phyloP scores from a whole-genome alignment of 2,888 invertebrate species.

The Branchipolynoe longqiensis region DNA sequence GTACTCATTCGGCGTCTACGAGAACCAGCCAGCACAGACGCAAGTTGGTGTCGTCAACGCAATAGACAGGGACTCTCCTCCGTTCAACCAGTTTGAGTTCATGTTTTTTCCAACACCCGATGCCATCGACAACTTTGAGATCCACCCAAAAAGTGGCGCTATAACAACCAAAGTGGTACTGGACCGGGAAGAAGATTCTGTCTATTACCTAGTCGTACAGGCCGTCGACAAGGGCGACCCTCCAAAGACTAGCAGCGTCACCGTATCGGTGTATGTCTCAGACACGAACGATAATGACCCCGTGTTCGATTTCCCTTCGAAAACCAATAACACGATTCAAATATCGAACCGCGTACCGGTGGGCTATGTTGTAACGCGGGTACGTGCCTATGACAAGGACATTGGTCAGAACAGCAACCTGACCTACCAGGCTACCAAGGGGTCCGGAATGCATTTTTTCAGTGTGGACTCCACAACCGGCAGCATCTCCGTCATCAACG shows the following conservation, averaged over 20 bases:
- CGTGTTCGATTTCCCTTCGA: constrained; percentile 44
- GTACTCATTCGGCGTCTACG: constrained; percentile 61
- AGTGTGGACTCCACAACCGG: constrained; percentile 60
- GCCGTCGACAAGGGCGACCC: constrained; percentile 64
- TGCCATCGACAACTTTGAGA: constrained; percentile 88
- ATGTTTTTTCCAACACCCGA: constrained; percentile 42
- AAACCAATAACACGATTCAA: constrained; percentile 49
- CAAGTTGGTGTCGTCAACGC: constrained; percentile 64
- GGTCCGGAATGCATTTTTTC: constrained; percentile 58
- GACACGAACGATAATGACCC: constrained; percentile 58
- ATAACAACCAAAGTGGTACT: constrained; percentile 88
- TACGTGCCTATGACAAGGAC: constrained; percentile 62
- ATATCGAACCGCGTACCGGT: constrained; percentile 53
- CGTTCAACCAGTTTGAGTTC: constrained; percentile 61
- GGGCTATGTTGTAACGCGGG: constrained; percentile 58
- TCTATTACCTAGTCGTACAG: constrained; percentile 66
- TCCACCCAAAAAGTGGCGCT: constrained; percentile 91
- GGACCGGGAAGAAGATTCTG: constrained; percentile 65
- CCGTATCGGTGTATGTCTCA: constrained; percentile 56
- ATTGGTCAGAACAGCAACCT: constrained; percentile 62
- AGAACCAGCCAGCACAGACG: constrained; percentile 64
- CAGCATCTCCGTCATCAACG: constrained; percentile 58
- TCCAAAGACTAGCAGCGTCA: constrained; percentile 56
- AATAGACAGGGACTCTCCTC: constrained; percentile 60
- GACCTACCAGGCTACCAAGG: constrained; percentile 61